These are phyloP conservation scores for Psilanteris sp. DNA, from an alignment of 1,140 invertebrate species.

Conservation along the genomic window DNA sequence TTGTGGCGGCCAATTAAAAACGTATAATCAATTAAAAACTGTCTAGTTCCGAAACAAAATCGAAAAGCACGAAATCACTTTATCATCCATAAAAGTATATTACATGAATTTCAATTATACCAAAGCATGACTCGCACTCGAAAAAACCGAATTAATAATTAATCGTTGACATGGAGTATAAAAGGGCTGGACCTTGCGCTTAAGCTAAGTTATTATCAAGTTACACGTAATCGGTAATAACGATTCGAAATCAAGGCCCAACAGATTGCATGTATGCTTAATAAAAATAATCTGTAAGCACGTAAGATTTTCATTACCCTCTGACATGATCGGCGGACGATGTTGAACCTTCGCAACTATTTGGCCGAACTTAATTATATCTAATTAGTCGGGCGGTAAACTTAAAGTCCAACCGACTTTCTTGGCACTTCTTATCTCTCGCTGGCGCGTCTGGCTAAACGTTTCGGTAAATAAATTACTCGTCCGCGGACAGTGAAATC, in stretches of 20 bases:
- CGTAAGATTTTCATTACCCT: slow-evolving; percentile 70
- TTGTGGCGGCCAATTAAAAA: slow-evolving; percentile 13
- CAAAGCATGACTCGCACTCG: slow-evolving; percentile 3
- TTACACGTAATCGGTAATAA: slow-evolving; percentile 55
- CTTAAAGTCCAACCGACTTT: slow-evolving; percentile 46
- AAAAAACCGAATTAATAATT: slow-evolving; percentile 57
- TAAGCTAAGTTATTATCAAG: slow-evolving; percentile 55
- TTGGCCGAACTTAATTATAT: slow-evolving; percentile 70
- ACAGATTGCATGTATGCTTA: slow-evolving; percentile 40
- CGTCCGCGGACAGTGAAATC: too few species aligned
- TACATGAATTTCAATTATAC: slow-evolving; percentile 54
- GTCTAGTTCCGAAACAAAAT: slow-evolving; percentile 13
- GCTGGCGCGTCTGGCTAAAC: slow-evolving; percentile 25
- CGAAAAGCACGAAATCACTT: slow-evolving; percentile 18
- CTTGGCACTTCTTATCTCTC: slow-evolving; percentile 41
- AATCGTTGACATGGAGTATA: slow-evolving; percentile 51
- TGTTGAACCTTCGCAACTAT: slow-evolving; percentile 23
- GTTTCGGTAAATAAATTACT: slow-evolving; percentile 14
- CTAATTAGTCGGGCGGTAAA: slow-evolving; percentile 70
- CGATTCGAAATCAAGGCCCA: slow-evolving; percentile 65
- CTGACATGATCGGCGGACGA: slow-evolving; percentile 63
- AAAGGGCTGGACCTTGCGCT: slow-evolving; percentile 35
- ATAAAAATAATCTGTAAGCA: slow-evolving; percentile 62
- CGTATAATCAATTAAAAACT: slow-evolving; percentile 44
- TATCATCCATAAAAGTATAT: slow-evolving; percentile 46